Evolutionary conservation across 2,888 invertebrate genomes (phyloP), one percentile per base, ranked within the genome.

Genomic region (Meandrusa payeni): DNA sequence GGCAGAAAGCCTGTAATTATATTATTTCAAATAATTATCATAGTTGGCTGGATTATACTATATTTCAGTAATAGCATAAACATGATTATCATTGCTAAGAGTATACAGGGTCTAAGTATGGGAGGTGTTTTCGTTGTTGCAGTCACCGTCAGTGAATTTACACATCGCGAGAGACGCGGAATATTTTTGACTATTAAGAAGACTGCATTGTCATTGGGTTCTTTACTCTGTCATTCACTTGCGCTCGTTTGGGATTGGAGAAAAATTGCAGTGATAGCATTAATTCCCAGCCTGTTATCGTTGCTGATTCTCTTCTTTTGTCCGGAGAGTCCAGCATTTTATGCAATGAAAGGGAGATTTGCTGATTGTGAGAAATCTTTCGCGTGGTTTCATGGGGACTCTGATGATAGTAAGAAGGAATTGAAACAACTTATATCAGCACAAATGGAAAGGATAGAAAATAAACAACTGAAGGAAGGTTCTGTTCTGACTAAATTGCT

Each of bases 241-340:
- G 50, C 58, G 0, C 38, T 66, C 1, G 45, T 51, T 23, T 61
- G 57, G 48, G 41, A 50, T 5, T 76, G 72, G 73, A 64, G 66
- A 44, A 56, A 67, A 43, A 59, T 72, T 11, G 54, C 62, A 2
- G 32, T 41, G 0, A 42, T 64, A 15, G 47, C 60, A 1, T 47
- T 57, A 3, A 9, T 55, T 0, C 39, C 54, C 0, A 38, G 54
- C 5, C 12, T 50, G 1, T 0, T 55, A 0, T 38, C 60, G 0
- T 34, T 61, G 1, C 7, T 66, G 0, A 3, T 65, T 7, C 59
- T 65, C 0, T 39, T 54, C 0, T 55, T 61, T n/a, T 74, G 70
- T 64, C 61, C 62, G 0, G 75, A 75, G 39, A 75, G 72, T 20
- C 75, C 73, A 1, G 56, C 64, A 0, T 64, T 49, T 40, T 52